These are phyloP conservation scores for Callyntrura guangdongensis DNA, from an alignment of 2,888 invertebrate species.

Conservation along the genomic window DNA sequence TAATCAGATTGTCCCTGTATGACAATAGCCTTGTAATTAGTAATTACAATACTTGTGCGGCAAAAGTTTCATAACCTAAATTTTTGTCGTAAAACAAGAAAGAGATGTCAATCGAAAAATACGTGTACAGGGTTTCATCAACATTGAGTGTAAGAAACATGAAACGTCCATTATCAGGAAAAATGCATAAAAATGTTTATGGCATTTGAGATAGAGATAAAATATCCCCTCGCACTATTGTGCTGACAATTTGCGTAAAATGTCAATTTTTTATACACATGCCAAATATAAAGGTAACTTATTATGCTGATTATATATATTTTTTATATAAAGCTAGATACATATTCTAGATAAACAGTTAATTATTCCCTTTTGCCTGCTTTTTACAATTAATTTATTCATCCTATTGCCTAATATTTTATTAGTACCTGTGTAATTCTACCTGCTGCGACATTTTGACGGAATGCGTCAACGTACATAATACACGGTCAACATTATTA, in stretches of 20 bases:
- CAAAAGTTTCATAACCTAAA: not conserved
- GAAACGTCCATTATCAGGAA: not conserved
- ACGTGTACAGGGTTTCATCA: not conserved
- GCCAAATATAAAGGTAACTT: slow-evolving; percentile 48
- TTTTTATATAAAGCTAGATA: not conserved
- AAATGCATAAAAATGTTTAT: not conserved
- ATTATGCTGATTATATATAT: slow-evolving; percentile 13
- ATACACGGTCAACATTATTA: not conserved
- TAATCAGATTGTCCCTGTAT: not conserved
- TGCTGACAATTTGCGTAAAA: not conserved
- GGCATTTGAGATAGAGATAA: not conserved
- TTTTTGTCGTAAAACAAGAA: not conserved
- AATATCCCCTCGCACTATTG: not conserved
- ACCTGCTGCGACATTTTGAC: not conserved
- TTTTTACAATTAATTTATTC: slow-evolving; percentile 46
- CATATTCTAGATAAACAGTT: not conserved
- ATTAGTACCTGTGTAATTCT: not conserved
- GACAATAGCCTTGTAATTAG: not conserved
- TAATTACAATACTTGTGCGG: not conserved
- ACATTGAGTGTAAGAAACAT: not conserved
- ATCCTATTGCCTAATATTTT: slow-evolving; percentile 37
- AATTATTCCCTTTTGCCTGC: slow-evolving; percentile 17
- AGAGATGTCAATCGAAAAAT: slow-evolving; percentile 3
- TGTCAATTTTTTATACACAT: slow-evolving; percentile 19
- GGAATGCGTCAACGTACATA: not conserved